Conservation (phyloP, 1,140 invertebrate species). For the Ectropis grisescens region DNA sequence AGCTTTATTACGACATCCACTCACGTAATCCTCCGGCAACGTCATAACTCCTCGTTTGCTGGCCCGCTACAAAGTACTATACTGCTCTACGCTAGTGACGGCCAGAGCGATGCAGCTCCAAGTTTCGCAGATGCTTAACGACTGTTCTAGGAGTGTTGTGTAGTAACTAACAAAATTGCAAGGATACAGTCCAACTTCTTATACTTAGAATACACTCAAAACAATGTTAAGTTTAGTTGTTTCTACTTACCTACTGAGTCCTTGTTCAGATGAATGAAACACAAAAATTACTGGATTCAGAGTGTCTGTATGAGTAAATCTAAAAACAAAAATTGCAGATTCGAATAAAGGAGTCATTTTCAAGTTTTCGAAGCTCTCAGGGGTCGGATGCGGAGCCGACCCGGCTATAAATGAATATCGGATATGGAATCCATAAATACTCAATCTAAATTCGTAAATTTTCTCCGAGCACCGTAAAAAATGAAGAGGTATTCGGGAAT, state of each 20-base stretch:
- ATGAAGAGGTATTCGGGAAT: constrained; percentile 41
- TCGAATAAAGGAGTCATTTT: constrained; percentile 33
- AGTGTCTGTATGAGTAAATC: too few relatives aligned
- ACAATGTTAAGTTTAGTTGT: too few relatives aligned
- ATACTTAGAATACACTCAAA: too few relatives aligned
- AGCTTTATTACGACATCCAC: constrained; percentile 70
- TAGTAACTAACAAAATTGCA: too few relatives aligned
- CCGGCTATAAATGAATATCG: constrained; percentile 48
- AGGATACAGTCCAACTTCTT: too few relatives aligned
- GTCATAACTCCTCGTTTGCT: constrained; percentile 67
- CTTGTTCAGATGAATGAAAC: too few relatives aligned
- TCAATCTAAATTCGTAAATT: constrained; percentile 53
- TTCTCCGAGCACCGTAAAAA: constrained; percentile 39
- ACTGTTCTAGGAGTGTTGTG: too few relatives aligned
- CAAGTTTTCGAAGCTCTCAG: constrained; percentile 25
- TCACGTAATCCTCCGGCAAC: constrained; percentile 65
- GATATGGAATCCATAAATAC: constrained; percentile 50
- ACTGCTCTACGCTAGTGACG: constrained; percentile 29
- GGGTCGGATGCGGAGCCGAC: constrained; percentile 23
- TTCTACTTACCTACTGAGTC: too few relatives aligned
- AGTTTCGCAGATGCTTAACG: too few relatives aligned
- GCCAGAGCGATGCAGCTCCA: constrained; percentile 10
- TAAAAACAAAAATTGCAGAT: too few relatives aligned
- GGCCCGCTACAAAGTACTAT: constrained; percentile 55
- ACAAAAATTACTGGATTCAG: too few relatives aligned